A percentile compares a stretch with the other conserved stretches of the same genome.
Conservation (phyloP, 2,888 invertebrate species). For the Mythimna pallens region DNA sequence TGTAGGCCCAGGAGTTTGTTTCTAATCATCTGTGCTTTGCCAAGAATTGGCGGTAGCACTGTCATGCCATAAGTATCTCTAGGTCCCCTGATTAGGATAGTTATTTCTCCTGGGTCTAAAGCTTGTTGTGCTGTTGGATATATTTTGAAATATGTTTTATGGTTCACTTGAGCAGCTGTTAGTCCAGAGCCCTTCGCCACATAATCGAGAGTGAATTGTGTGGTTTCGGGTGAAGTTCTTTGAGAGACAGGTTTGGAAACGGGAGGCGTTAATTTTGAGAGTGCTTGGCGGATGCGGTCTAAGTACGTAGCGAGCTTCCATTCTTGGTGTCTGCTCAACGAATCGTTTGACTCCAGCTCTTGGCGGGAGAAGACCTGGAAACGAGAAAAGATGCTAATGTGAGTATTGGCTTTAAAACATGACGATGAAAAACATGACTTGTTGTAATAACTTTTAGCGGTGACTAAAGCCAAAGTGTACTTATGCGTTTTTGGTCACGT, state of each 20-base stretch:
- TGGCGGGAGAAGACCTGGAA: slow-evolving; percentile 91
- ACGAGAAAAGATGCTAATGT: background rate
- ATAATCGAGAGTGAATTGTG: slow-evolving; percentile 88
- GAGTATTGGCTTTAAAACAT: background rate
- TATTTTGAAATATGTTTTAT: slow-evolving; percentile 90
- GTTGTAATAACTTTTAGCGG: no score
- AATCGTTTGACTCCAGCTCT: slow-evolving; percentile 88
- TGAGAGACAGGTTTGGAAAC: slow-evolving; percentile 81
- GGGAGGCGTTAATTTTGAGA: slow-evolving; percentile 83
- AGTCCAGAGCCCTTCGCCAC: slow-evolving; percentile 92
- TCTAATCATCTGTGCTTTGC: slow-evolving; percentile 86
- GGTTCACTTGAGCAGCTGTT: slow-evolving; percentile 89
- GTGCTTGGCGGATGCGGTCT: slow-evolving; percentile 85
- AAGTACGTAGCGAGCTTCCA: slow-evolving; percentile 90
- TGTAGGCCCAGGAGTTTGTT: slow-evolving; percentile 85
- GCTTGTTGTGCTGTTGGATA: slow-evolving; percentile 89
- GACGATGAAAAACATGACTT: no score
- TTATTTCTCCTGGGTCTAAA: slow-evolving; percentile 86
- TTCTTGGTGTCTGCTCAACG: slow-evolving; percentile 89
- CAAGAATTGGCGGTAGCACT: slow-evolving; percentile 84
- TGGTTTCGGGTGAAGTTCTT: slow-evolving; percentile 80
- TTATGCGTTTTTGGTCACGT: no score
- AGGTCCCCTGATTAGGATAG: slow-evolving; percentile 87
- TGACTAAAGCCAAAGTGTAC: no score
- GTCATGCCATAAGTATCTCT: slow-evolving; percentile 85